Evolutionary conservation across 2,888 invertebrate species (phyloP), one percentile per base, ranked within the genome.

Genomic region (Yponomeuta cagnagella): DNA sequence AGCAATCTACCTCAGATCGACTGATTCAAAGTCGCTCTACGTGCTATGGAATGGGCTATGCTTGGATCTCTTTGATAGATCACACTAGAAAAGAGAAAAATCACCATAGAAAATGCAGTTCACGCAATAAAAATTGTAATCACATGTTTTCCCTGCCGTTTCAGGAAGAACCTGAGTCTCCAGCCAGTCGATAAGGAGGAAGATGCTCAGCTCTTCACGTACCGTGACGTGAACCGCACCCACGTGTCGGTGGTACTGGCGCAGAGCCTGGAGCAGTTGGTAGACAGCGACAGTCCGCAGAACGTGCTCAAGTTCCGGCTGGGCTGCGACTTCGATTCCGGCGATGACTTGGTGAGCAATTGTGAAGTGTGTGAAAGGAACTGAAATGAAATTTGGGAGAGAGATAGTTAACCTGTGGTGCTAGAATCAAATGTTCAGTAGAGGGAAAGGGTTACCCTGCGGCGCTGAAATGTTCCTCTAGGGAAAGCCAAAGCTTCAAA

Each of bases 221-320:
- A 95, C 83, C 93, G 94, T 64, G 96, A 97, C 79, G 84, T 96
- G 70, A 97, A 97, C 88, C 88, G 94, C 31, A 96, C 97, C 0
- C 95, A 95, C 74, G 95, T 97, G 74, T 94, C 96, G 5, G 93
- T 97, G 70, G 92, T 95, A 71, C 87, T 97, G 73, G 95, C 96
- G 0, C 95, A 95, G 84, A 95, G 96, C 2, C 88, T 97, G 74
- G 97, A 97, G 79, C 93, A 95, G 70, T 90, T 97, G 67, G 97
- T 97, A 33, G 97, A 97, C 90, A 94, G 95, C 31, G 96, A 96
- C 80, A 93, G 93, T 70, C 96, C 97, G 0, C 95, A 95, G 82
- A 97, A 97, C 85, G 94, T 97, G 69, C 93, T 97, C 73, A 97
- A 97, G 89, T 97, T 97, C 86, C 93, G 96, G 66, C 93, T 97